Base-by-base conservation (phyloP, 2,888 invertebrate species). In the Troides helena region DNA sequence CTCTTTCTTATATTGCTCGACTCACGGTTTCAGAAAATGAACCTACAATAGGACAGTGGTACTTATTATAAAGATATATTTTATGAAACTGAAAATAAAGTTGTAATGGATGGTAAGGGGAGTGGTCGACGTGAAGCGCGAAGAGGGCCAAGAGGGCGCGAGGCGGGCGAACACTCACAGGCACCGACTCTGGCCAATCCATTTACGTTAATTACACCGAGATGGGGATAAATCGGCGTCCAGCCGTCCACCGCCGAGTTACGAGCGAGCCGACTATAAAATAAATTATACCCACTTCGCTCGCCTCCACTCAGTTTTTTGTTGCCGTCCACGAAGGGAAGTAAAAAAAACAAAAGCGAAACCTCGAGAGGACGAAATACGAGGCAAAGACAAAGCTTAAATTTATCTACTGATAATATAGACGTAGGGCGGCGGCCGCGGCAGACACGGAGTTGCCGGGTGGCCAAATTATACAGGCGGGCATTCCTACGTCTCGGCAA, bases 391-490 rank as follows among this genome's bases (percentile, higher is more conserved):
- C 92, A 92, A 91, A 90, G 91, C 90, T 89, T 87, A 88, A 92
- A 92, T 91, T 91, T 92, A 92, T 92, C 92, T 92, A 92, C 92
- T 91, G 92, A 92, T 92, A 92, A 92, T 92, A 90, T 92, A 92
- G 92, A 92, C 91, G 91, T 91, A 90, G 89, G 89, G 85, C 87
- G 88, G 87, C 85, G 86, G 81, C 83, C 83, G 83, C 86, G 85
- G 87, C 85, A 88, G 89, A 88, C 90, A 85, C 80, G 77, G 76
- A 81, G 89, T 87, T 87, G 87, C 80, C 81, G 80, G 81, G 89
- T 88, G 90, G 90, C 87, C 89, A 88, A 91, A 91, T 91, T 91
- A 90, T 90, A 90, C 91, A 84, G 88, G 85, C 86, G 86, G 86
- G 86, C 89, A 90, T 90, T 89, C 90, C 89, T 85, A 79, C 80